Evolutionary conservation across 2,888 invertebrate species (phyloP), one percentile per base, ranked within the genome.

Genomic region (Apodemia mormo): DNA sequence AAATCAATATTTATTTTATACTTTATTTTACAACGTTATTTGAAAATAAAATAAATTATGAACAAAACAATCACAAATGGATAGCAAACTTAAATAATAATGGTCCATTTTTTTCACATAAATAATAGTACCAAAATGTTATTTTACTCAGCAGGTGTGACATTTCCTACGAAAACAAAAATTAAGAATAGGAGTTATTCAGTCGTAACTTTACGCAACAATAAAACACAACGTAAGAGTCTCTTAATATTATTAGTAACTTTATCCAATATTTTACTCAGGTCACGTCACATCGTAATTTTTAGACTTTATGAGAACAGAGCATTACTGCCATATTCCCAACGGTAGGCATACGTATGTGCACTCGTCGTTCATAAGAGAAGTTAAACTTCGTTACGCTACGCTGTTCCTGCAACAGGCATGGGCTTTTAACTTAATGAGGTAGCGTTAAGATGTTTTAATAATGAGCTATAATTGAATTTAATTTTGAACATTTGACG

Each of bases 391-490:
- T 58, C 33, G 12, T 58, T 58, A 58, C 29, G 30, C 4, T 58
- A 30, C 58, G 9, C 30, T 45, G 45, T 45, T 58, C 30, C 58
- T 58, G 58, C 58, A 58, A 30, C 29, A 58, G 56, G 43, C 10
- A 43, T 45, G 45, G 45, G 58, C 58, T 58, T 58, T 58, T 58
- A 58, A 58, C 30, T 58, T 58, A 58, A 58, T 58, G 58, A 58
- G 58, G 30, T 30, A 58, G 12, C 30, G 30, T 58, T 30, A 58
- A 30, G 30, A 12, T 58, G 29, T 33, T 14, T 58, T 58, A 33
- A 58, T 58, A 30, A 58, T 29, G 30, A 56, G 7, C 54, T 29
- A 30, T 58, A 29, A 58, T 58, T 29, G 9, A 10, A 29, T 58
- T 30, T 30, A 58, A 54, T 54, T 58, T 58, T 58, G 29, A 58